These are phyloP conservation scores for Toxotes jaculatrix DNA, from an alignment of 2,113 vertebrate species.

Conservation along the genomic window DNA sequence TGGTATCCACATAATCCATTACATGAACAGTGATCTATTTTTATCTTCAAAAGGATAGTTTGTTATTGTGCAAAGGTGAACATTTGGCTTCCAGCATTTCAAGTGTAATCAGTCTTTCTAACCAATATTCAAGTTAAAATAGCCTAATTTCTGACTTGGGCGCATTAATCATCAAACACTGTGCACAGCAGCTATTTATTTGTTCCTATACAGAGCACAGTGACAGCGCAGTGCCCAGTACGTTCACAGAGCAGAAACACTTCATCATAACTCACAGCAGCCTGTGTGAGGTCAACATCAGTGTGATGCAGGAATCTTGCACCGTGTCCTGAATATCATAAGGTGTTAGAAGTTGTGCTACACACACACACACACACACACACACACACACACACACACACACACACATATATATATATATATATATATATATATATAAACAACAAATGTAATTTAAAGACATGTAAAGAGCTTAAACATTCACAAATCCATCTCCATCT, in stretches of 20 bases:
- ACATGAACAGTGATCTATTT: slow-evolving; percentile 19
- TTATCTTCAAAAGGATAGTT: slow-evolving; percentile 23
- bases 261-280: neutral
- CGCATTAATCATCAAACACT: neutral
- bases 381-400: too few species aligned
- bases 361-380: too few species aligned
- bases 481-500: neutral
- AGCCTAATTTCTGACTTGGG: neutral
- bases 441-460: too few species aligned
- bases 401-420: too few species aligned
- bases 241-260: neutral
- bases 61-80: slow-evolving; percentile 13
- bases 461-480: too few species aligned
- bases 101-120: neutral
- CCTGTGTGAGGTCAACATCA: neutral
- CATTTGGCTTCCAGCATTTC: neutral
- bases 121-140: neutral
- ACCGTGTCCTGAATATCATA: neutral
- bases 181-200: neutral
- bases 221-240: neutral
- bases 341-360: too few species aligned
- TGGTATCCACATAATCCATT: slow-evolving; percentile 33
- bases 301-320: neutral
- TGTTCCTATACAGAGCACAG: neutral
- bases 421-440: too few species aligned